Evolutionary conservation across 2,888 invertebrate species (phyloP), one percentile per base, ranked within the genome.

Genomic region (Eristalis intricaria): DNA sequence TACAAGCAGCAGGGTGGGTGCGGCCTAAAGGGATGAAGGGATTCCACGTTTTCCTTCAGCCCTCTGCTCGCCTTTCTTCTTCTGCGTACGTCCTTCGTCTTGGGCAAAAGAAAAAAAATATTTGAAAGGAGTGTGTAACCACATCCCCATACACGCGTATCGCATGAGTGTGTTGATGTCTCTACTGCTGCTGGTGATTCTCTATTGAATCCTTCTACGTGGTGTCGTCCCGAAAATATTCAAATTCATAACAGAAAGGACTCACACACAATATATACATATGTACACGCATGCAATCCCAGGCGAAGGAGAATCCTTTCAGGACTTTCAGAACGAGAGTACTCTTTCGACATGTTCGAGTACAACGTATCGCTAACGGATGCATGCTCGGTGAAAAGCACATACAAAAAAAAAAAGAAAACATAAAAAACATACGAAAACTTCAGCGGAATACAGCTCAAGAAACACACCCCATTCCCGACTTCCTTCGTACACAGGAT

Each of bases 1-100:
- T 84, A 75, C 76, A 60, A 76, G 84, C 75, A 75, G 87, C 71
- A 76, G 87, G 87, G 68, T 87, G 87, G 87, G 87, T 84, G 87
- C 87, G 87, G 87, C 87, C 79, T 87, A 84, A 87, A 79, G 87
- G 87, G 84, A 87, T 87, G 79, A 87, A 83, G 76, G 84, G 87
- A 84, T 87, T 87, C 79, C 15, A 76, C 71, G 76, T 68, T 66
- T 73, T 80, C 64, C 64, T 73, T 76, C 38, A 74, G 79, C 63
- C 35, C 71, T 78, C 56, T 61, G 77, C 63, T 77, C 35, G 29
- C 32, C 58, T 32, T 32, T 32, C 5, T 69, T 77, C 22, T 68
- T 69, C 63, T 29, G 60, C 15, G 60, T 60, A 50, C 19, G 19
- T 50, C 50, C 50, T 50, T 26, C 60, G 60, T 43, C 64, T 65